Base-by-base conservation (phyloP, 2,797 vertebrate genomes). In the Choloepus didactylus region DNA sequence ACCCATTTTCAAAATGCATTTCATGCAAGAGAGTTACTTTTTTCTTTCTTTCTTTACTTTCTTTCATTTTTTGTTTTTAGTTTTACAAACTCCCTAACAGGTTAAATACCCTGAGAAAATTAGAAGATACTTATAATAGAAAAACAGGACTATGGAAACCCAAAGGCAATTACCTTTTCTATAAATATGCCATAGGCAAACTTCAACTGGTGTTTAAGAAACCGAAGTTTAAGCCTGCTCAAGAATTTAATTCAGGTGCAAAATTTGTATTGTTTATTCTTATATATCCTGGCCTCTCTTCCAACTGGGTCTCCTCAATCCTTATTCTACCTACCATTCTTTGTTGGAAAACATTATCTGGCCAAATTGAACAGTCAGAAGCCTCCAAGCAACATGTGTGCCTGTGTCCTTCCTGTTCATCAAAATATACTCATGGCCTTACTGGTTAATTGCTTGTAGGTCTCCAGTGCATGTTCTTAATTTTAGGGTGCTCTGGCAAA, bases 1-100 rank as follows among this genome's bases (percentile, higher is more conserved):
- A 87, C 49, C 89, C 67, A 60, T 87, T 95, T 66, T 95, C 16
- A 79, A 88, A 79, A 89, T 93, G 54, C 31, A 75, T 94, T 95
- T 90, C 49, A 35, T 86, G 2, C 23, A 92, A 35, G 8, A 35
- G 8, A 4, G 6, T 70, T 79, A 19, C 25, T 87, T 82, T 75
- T 44, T 83, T 41, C 35, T 5, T 44, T 7, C 35, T 38, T 72
- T 35, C 9, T 46, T 69, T 70, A 6, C 27, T 15, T 44, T 18
- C 31, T n/a, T 83, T 77, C 60, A 49, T 31, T 31, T 75, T 16
- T 31, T 31, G 44, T 81, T 83, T 59, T 75, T 7, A 91, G 29
- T 81, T 44, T 85, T 62, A 76, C 44, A 77, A 95, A 77, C 21
- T 90, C 31, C 49, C 8, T 44, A 89, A 79, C 9, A 92, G 21